A percentile compares a stretch with the other conserved stretches of the same genome.
phyloP scores from a whole-genome alignment of 2,113 vertebrate species.

The Tonatia bakeri region DNA sequence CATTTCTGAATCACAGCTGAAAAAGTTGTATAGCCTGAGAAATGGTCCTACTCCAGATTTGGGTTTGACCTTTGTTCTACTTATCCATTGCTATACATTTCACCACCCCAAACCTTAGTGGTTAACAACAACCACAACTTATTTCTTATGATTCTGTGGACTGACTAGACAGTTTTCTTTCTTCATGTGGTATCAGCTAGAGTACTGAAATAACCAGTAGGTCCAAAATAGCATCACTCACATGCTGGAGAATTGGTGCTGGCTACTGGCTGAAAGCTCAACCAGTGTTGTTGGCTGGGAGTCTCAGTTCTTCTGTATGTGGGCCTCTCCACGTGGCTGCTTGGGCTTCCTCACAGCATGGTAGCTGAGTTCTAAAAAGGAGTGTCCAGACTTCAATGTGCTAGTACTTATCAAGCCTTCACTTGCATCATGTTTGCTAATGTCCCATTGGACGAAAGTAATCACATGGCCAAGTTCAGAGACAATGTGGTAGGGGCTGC shows the following conservation, averaged over 20 bases:
- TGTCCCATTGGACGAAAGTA: background rate
- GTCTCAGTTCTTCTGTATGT: background rate
- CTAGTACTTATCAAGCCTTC: background rate
- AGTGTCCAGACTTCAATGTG: background rate
- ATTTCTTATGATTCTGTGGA: background rate
- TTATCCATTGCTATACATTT: background rate
- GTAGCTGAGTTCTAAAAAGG: background rate
- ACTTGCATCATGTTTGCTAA: background rate
- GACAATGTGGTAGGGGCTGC: background rate
- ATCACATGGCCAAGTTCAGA: slow-evolving; percentile 5
- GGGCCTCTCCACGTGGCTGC: background rate
- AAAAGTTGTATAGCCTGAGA: background rate
- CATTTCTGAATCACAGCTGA: background rate
- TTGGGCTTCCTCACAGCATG: background rate
- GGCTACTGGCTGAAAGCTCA: background rate
- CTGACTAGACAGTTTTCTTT: background rate
- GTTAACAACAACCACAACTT: background rate
- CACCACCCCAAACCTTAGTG: background rate
- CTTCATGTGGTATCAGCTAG: background rate
- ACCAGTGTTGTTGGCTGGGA: background rate
- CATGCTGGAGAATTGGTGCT: background rate
- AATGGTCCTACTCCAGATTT: background rate
- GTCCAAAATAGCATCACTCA: background rate
- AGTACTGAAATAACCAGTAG: background rate
- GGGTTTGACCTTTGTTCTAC: background rate